Evolutionary conservation across 2,797 vertebrate genomes (phyloP), one percentile per base, ranked within the genome.

Genomic region (Valencia hispanica): DNA sequence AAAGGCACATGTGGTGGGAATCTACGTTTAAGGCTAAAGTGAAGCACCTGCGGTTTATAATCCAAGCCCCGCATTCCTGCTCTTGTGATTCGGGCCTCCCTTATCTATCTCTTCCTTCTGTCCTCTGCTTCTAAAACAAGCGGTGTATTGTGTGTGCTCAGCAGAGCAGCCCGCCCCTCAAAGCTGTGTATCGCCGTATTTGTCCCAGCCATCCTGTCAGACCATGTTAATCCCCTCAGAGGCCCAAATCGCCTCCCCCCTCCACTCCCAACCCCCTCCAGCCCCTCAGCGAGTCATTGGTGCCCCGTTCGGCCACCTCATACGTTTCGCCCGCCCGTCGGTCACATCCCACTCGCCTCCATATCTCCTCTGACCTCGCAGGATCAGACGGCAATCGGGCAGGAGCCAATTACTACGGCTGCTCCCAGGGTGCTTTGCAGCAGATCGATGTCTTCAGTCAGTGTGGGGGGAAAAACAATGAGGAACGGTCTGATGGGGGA

Each of bases 71-170:
- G 70, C 90, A 92, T 92, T 93, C 91, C 86, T 90, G 79, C 71
- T 69, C 71, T n/a, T 55, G 84, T 91, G 88, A 89, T 92, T 90
- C 79, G 90, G n/a, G 84, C 89, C 87, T 85, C 84, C 86, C 89
- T 92, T 89, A 89, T 93, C 87, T 91, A 34, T 89, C 84, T 81
- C 86, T 86, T 85, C 87, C 86, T 81, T 90, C 84, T 86, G 84
- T 87, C 89, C 88, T 86, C 89, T 91, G 86, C 82, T 90, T 87
- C 87, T 91, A 86, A 92, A 93, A 93, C 92, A 94, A 92, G 87
- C 90, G 77, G 73, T 86, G 88, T 87, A 93, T 93, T 94, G 91
- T 93, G 89, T 89, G 89, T 88, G 92, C 80, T 92, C 92, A 91
- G 89, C 92, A 93, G 91, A 90, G 91, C 91, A 90, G 84, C 85